Conservation (phyloP, 1,140 invertebrate species). For the Apis laboriosa region DNA sequence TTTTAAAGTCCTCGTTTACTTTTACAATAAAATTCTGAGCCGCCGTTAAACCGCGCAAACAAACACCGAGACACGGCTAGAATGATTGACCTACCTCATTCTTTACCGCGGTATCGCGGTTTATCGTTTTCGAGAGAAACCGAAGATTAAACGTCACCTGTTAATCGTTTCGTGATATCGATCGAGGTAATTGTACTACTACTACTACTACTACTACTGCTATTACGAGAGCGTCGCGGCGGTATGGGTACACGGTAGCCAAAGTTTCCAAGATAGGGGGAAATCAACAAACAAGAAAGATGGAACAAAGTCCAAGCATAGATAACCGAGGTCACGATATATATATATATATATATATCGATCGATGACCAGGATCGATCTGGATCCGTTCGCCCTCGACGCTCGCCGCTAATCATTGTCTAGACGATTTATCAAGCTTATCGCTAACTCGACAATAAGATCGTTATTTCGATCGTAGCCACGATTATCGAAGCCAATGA, state of each 20-base stretch:
- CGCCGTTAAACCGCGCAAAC: background rate
- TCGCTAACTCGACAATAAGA: conserved; percentile 50
- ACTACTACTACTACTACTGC: no score
- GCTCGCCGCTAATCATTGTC: conserved; percentile 53
- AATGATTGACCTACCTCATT: conserved; percentile 14
- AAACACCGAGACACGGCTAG: background rate
- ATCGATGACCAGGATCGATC: conserved; percentile 35
- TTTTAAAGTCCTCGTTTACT: no score
- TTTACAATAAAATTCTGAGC: no score
- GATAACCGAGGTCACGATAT: conserved; percentile 35
- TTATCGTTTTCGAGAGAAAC: background rate
- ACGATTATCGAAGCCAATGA: background rate
- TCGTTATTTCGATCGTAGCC: conserved; percentile 42
- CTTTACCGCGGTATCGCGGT: background rate
- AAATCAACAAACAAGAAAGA: background rate
- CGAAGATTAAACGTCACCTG: background rate
- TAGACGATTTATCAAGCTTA: conserved; percentile 57
- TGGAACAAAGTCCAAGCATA: conserved; percentile 32
- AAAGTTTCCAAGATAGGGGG: conserved; percentile 35
- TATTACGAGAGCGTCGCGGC: background rate
- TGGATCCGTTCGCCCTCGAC: no score
- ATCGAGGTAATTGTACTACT: background rate
- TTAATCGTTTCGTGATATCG: background rate
- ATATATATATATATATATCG: conserved; percentile 38
- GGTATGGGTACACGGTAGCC: no score